phyloP scores from a whole-genome alignment of 1,140 invertebrate species.

The Scaptodrosophila lebanonensis region DNA sequence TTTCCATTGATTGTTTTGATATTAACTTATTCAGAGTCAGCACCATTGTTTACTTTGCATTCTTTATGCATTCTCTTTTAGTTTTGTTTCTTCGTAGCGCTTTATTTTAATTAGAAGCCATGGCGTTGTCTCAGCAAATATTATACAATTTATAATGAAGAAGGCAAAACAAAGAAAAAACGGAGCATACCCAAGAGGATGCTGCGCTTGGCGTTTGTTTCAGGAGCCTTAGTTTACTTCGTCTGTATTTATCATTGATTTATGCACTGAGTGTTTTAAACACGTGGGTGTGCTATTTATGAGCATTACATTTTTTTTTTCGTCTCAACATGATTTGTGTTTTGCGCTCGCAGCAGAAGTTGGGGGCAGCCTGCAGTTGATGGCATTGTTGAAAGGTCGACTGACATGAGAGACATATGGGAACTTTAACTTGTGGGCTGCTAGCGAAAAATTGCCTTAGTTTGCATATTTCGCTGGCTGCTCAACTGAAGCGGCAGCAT shows the following conservation, averaged over 20 bases:
- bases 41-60: too few relatives aligned
- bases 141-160: too few relatives aligned
- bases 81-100: too few relatives aligned
- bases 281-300: constrained; percentile 62
- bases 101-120: too few relatives aligned
- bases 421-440: constrained; percentile 41
- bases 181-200: not conserved
- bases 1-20: too few relatives aligned
- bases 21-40: too few relatives aligned
- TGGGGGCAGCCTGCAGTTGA: constrained; percentile 13
- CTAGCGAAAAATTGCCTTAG: constrained; percentile 17
- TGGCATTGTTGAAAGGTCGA: constrained; percentile 50
- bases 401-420: constrained; percentile 50
- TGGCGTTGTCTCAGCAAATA: too few relatives aligned
- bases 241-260: constrained; percentile 53
- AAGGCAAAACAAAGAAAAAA: too few relatives aligned
- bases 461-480: constrained; percentile 39
- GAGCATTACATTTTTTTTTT: constrained; percentile 32
- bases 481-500: constrained; percentile 23
- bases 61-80: too few relatives aligned
- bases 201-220: not conserved
- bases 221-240: not conserved
- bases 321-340: constrained; percentile 63
- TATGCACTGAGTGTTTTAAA: constrained; percentile 59
- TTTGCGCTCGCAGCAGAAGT: constrained; percentile 6